Percentiles rank a stretch among this genome's conserved stretches.
Conservation (phyloP, 1,140 invertebrate species). For the Drepana arcuata region DNA sequence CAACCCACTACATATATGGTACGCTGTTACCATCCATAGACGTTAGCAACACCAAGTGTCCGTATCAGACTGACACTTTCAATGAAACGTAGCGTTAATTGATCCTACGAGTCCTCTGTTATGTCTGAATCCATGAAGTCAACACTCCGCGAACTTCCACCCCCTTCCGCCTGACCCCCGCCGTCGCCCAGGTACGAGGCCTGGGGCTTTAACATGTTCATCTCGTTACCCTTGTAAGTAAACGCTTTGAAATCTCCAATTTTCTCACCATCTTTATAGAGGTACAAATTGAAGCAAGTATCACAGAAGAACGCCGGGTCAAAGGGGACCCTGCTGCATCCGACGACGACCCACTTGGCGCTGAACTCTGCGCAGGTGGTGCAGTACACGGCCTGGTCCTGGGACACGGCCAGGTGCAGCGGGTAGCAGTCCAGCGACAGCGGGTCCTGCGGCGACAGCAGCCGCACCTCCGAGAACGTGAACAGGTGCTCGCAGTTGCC, state of each 20-base stretch:
- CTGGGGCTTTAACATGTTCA: conserved; percentile 43
- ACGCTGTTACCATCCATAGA: too few relatives aligned
- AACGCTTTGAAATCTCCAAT: conserved; percentile 72
- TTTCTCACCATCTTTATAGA: conserved; percentile 76
- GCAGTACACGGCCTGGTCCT: conserved; percentile 47
- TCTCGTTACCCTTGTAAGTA: conserved; percentile 36
- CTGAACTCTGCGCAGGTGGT: conserved; percentile 53
- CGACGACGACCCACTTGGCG: conserved; percentile 74
- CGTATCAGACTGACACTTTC: too few relatives aligned
- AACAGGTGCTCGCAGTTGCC: conserved; percentile 92
- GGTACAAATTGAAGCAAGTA: conserved; percentile 76
- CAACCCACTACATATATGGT: too few relatives aligned
- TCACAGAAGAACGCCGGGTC: conserved; percentile 79
- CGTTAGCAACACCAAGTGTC: too few relatives aligned
- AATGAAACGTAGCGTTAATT: too few relatives aligned
- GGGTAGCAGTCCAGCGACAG: conserved; percentile 70
- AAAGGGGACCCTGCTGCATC: conserved; percentile 75
- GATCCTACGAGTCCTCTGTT: too few relatives aligned
- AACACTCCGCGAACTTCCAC: too few relatives aligned
- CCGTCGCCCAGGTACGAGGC: too few relatives aligned
- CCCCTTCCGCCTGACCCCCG: too few relatives aligned
- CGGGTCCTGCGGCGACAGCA: conserved; percentile 69
- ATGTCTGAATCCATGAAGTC: too few relatives aligned
- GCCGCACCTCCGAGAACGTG: conserved; percentile 80
- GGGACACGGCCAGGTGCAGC: conserved; percentile 57